These are phyloP conservation scores for Oncopodura yosiiana DNA, from an alignment of 1,140 invertebrate species.

Conservation along the genomic window DNA sequence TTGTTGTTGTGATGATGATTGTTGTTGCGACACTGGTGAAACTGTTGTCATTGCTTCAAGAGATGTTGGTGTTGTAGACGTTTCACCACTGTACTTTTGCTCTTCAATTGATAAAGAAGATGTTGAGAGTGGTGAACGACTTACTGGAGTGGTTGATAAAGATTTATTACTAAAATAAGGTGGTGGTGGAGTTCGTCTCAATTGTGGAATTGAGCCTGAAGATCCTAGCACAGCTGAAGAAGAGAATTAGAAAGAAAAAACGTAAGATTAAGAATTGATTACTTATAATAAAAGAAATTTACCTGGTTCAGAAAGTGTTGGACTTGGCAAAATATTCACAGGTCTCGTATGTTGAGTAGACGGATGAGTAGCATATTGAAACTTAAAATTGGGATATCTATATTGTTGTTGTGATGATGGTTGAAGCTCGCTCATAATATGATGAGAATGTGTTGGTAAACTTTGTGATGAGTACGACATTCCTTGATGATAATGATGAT, in stretches of 20 bases:
- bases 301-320: conserved; percentile 38
- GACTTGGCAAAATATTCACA: conserved; percentile 37
- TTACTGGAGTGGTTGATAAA: conserved; percentile 8
- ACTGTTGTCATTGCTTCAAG: too few species aligned
- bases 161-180: conserved; percentile 20
- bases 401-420: conserved; percentile 18
- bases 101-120: conserved; percentile 40
- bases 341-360: neutral
- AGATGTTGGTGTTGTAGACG: neutral
- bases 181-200: conserved; percentile 22
- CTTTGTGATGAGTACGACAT: neutral
- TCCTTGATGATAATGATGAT: conserved; percentile 5
- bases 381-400: conserved; percentile 32
- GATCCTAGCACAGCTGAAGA: conserved; percentile 43
- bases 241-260: too few species aligned
- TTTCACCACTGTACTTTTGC: neutral
- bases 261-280: conserved; percentile 62
- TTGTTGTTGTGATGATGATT: too few species aligned
- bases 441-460: conserved; percentile 12
- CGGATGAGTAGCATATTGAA: conserved; percentile 16
- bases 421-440: neutral
- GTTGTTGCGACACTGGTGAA: too few species aligned
- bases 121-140: conserved; percentile 42
- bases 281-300: conserved; percentile 32
- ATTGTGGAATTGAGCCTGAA: conserved; percentile 43